Base-by-base conservation (phyloP, 1,140 invertebrate genomes). In the Chymomyza costata region DNA sequence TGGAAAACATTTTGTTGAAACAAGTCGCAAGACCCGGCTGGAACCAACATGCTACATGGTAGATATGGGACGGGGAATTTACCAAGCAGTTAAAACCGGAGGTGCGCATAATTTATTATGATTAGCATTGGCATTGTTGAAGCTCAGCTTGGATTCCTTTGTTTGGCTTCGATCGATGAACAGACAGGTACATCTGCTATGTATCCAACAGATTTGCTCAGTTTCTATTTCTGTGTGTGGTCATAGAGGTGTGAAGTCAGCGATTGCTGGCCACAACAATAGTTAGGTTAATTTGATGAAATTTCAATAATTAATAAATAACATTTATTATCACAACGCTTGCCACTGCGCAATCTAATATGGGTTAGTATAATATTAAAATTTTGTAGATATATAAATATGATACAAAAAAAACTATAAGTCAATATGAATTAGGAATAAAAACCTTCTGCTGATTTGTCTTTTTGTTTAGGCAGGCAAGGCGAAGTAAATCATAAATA, bases 71-170 rank as follows among this genome's bases (percentile, higher is more conserved):
- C 16, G 19, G 10, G 16, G 10, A 15, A 8, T 16, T n/a, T 46
- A 46, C 15, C 10, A 15, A 53, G 49, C 45, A 58, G 18, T 17
- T 30, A 25, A 15, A 52, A 52, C 58, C 65, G 43, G 63, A 76
- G 70, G 65, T 78, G 71, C 50, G 61, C 46, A 76, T 78, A 76
- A 78, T 66, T 76, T 76, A 76, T 78, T 70, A 70, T 65, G 55
- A 78, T 76, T 70, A 78, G 56, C 70, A 45, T n/a, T 49, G 46
- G 46, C 61, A 70, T 66, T 76, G 65, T 65, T 43, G n/a, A 25
- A 25, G 13, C 32, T 17, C 14, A 18, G 37, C 46, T 6, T 47
- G 28, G 40, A 38, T 50, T 50, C 45, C 21, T 5, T 37, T 43
- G 54, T 58, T 25, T 55, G 51, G 18, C 21, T 13, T 39, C 16